A percentile compares a stretch with the other conserved stretches of the same genome.
Evolutionary conservation across 2,113 vertebrate species (phyloP).

Genomic region (Caracal caracal): DNA sequence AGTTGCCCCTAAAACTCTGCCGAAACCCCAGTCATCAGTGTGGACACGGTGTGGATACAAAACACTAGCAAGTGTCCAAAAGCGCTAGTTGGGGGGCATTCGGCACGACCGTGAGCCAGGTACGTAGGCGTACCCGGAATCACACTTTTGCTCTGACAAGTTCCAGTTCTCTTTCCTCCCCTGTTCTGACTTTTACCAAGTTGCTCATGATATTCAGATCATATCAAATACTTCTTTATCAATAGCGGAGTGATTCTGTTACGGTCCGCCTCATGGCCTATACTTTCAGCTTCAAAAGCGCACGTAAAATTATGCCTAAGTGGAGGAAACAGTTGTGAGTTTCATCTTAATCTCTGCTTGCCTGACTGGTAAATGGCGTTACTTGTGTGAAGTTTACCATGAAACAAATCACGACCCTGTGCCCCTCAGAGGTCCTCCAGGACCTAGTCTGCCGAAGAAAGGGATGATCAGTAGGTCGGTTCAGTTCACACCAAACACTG

Average conservation of each 20-base stretch:
- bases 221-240: no score
- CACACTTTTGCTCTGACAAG: background rate
- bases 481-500: accelerated
- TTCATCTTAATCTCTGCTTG: background rate
- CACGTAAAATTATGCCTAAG: accelerated
- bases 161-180: background rate
- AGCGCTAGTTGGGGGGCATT: accelerated
- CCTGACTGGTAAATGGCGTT: background rate
- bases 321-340: background rate
- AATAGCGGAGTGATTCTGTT: background rate
- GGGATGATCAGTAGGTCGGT: accelerated
- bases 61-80: background rate
- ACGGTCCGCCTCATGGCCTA: background rate
- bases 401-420: background rate
- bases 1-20: background rate
- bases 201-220: background rate
- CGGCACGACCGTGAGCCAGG: accelerated
- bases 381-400: background rate
- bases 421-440: accelerated
- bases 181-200: background rate
- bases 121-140: accelerated
- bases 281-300: background rate
- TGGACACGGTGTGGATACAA: no score
- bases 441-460: background rate
- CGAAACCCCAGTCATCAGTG: background rate